Evolutionary conservation across 2,113 vertebrate species (phyloP).

Genomic region (Ophiodon elongatus): DNA sequence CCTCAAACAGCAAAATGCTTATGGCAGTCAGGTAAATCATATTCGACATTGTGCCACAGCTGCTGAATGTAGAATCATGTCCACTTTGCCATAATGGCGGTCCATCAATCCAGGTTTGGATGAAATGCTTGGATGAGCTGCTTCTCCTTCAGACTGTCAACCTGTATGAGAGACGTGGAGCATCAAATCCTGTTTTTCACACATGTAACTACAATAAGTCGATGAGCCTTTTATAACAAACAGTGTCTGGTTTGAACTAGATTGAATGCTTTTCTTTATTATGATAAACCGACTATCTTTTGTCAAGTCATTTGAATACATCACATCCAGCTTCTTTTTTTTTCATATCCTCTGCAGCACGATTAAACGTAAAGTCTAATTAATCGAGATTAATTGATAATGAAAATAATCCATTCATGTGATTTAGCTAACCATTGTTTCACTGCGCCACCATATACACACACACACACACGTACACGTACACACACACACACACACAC

Average conservation of each 20-base stretch:
- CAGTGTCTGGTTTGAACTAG: neutral
- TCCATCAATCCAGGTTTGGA: conserved; percentile 61
- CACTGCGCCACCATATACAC: neutral
- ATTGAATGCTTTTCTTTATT: neutral
- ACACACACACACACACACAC: conserved; percentile 1
- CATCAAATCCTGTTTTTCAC: neutral
- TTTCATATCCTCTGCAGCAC: neutral
- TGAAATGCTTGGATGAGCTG: conserved; percentile 26
- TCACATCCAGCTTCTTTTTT: neutral
- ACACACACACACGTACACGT: neutral
- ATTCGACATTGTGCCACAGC: conserved; percentile 77
- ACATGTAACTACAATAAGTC: neutral
- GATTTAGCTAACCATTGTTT: neutral
- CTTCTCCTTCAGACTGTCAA: conserved; percentile 37
- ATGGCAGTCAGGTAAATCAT: conserved; percentile 84
- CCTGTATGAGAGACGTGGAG: conserved; percentile 58
- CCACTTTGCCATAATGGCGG: conserved; percentile 52
- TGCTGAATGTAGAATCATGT: conserved; percentile 75
- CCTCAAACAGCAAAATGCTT: conserved; percentile 84
- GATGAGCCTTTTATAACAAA: neutral
- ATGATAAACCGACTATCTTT: neutral
- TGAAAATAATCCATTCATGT: neutral
- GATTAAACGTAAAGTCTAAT: neutral
- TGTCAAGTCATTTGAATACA: neutral
- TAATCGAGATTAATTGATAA: neutral